Evolutionary conservation across 2,797 vertebrate species (phyloP).

Genomic region (Loris lydekkerianus): DNA sequence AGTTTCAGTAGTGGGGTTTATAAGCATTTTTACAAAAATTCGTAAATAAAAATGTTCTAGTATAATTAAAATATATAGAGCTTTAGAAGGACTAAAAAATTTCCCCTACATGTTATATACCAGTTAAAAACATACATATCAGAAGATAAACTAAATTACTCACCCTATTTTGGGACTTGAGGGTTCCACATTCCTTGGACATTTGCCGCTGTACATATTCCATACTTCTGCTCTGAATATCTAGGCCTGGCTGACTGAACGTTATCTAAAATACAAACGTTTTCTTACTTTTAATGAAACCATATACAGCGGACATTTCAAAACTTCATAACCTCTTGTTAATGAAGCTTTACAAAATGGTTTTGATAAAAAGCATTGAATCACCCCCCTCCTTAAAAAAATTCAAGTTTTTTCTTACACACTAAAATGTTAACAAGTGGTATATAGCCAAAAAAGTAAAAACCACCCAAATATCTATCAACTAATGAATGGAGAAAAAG

Average conservation of each 20-base stretch:
- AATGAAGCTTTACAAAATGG: constrained; percentile 31
- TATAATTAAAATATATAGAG: constrained; percentile 18
- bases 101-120: constrained; percentile 1
- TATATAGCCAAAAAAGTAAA: background rate
- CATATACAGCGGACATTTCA: background rate
- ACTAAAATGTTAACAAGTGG: constrained; percentile 41
- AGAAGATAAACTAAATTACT: constrained; percentile 64
- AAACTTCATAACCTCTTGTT: background rate
- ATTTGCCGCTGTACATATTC: constrained; percentile 81
- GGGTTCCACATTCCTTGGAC: constrained; percentile 81
- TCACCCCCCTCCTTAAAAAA: background rate
- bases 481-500: background rate
- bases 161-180: constrained; percentile 82
- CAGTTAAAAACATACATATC: background rate
- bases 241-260: constrained; percentile 79
- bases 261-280: constrained; percentile 80
- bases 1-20: constrained; percentile 19
- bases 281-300: constrained; percentile 64
- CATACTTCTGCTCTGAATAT: constrained; percentile 79
- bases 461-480: background rate
- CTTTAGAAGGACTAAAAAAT: constrained; percentile 6
- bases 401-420: background rate
- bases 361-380: constrained; percentile 47
- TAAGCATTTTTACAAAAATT: background rate
- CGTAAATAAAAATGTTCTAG: background rate